phyloP scores from a whole-genome alignment of 1,140 invertebrate genomes.

The Sinonovacula constricta region DNA sequence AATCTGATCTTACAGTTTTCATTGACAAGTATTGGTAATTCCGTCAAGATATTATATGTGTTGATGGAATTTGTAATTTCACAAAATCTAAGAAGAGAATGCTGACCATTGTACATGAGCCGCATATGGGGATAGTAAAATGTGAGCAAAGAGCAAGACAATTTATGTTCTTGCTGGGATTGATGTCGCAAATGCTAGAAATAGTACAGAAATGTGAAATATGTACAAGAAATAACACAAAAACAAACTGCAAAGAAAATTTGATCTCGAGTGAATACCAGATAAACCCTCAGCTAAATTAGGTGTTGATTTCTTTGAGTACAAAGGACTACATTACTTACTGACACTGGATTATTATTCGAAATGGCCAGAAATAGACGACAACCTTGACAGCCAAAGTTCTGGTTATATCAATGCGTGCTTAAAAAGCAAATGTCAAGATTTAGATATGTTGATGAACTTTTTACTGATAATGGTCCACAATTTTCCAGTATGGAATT shows the following conservation, averaged over 20 bases:
- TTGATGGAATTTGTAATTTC: background rate
- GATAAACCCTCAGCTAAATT: conserved; percentile 68
- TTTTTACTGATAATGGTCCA: too few species aligned
- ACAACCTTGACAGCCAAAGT: background rate
- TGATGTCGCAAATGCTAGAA: conserved; percentile 24
- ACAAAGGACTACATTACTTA: conserved; percentile 31
- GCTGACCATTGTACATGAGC: conserved; percentile 13
- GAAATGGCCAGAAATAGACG: background rate
- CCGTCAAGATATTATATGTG: background rate
- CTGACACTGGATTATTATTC: conserved; percentile 47
- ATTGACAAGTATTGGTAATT: background rate
- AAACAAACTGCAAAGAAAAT: conserved; percentile 5
- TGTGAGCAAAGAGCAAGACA: conserved; percentile 17
- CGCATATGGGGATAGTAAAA: conserved; percentile 18
- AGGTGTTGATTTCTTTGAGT: conserved; percentile 71
- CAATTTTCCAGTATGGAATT: background rate
- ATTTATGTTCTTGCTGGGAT: conserved; percentile 24
- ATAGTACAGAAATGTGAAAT: background rate
- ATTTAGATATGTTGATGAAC: too few species aligned
- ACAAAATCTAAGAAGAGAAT: conserved; percentile 5
- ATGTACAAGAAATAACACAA: background rate
- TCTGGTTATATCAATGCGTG: background rate
- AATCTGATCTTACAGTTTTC: background rate
- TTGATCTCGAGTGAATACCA: conserved; percentile 60
- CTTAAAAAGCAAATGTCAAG: too few species aligned